A percentile compares a stretch with the other conserved stretches of the same genome.
Evolutionary conservation across 2,797 vertebrate species (phyloP).

Genomic region (Brotogeris chrysoptera): DNA sequence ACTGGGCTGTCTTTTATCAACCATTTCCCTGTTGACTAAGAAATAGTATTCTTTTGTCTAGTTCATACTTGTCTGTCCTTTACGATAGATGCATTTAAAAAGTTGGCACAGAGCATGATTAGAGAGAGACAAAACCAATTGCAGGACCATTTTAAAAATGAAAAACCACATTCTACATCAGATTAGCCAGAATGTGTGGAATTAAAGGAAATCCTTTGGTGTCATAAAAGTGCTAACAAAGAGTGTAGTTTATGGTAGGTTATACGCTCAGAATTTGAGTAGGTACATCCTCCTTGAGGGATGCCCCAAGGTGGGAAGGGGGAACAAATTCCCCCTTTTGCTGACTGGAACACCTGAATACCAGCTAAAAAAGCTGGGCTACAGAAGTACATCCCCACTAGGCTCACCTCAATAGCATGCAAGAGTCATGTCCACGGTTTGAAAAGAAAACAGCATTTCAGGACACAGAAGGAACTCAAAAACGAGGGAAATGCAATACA

Average conservation of each 20-base stretch:
- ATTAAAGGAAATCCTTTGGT: background rate
- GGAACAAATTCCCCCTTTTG: background rate
- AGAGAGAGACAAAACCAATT: background rate
- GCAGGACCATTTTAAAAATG: background rate
- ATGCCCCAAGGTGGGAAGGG: background rate
- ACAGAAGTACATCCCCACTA: background rate
- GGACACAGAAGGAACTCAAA: background rate
- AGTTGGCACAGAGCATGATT: background rate
- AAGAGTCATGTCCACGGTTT: accelerated
- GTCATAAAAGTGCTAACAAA: accelerated
- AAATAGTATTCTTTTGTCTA: background rate
- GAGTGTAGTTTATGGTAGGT: background rate
- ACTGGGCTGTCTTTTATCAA: background rate
- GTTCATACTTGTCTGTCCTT: background rate
- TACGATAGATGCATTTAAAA: background rate
- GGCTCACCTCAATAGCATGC: accelerated
- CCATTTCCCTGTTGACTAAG: background rate
- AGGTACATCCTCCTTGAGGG: accelerated
- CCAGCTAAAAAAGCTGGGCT: background rate
- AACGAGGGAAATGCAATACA: background rate
- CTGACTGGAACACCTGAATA: background rate
- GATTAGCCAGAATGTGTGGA: background rate
- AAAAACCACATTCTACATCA: background rate
- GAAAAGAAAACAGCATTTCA: background rate
- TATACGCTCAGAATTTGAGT: background rate